Evolutionary conservation across 1,140 invertebrate species (phyloP).

Genomic region (Calycopis cecrops): DNA sequence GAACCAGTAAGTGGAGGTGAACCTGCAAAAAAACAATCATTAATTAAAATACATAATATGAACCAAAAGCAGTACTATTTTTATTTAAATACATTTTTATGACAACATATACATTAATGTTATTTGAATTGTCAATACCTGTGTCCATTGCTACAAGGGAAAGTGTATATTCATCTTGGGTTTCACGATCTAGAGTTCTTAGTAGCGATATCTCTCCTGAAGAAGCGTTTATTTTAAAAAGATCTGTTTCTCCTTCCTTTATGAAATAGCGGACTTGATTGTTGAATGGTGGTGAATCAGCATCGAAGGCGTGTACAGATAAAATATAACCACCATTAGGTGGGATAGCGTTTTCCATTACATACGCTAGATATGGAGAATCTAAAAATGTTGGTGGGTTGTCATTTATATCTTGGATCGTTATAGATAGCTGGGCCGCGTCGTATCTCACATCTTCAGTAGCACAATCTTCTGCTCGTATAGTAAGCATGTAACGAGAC

Average conservation of each 20-base stretch:
- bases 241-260: conserved; percentile 91
- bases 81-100: not conserved
- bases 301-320: conserved; percentile 90
- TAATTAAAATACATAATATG: conserved; percentile 3
- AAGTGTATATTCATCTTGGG: conserved; percentile 86
- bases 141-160: conserved; percentile 94
- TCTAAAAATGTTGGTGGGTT: conserved; percentile 93
- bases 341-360: conserved; percentile 93
- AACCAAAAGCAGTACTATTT: not conserved
- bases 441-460: conserved; percentile 80
- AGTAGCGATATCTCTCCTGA: conserved; percentile 91
- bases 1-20: conserved; percentile 92
- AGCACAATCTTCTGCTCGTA: conserved; percentile 93
- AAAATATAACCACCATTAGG: conserved; percentile 86
- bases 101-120: not conserved
- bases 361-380: conserved; percentile 92
- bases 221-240: conserved; percentile 92
- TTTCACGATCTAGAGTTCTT: conserved; percentile 88
- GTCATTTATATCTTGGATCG: conserved; percentile 95
- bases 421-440: conserved; percentile 82
- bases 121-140: conserved; percentile 73
- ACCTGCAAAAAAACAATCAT: conserved; percentile 76
- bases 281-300: conserved; percentile 93
- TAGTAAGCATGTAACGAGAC: conserved; percentile 86
- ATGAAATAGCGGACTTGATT: conserved; percentile 93